phyloP scores from a whole-genome alignment of 2,888 invertebrate species.

The Troides oblongomaculatus region DNA sequence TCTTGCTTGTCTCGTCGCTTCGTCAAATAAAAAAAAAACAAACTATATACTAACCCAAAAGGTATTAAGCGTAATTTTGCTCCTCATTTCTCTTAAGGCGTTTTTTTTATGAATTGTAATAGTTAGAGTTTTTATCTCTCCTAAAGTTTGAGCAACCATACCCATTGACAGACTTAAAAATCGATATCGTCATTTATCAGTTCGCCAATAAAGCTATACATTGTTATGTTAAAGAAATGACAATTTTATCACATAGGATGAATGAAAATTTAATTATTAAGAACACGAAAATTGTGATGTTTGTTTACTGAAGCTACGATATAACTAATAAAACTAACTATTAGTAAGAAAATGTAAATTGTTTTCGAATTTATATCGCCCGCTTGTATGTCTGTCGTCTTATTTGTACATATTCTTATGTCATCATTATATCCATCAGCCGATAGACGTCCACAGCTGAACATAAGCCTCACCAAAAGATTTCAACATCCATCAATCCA shows the following conservation, averaged over 20 bases:
- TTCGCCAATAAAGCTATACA: no score
- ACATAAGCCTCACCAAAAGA: no score
- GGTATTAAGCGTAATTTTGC: not conserved
- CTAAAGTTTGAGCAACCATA: no score
- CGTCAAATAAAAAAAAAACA: no score
- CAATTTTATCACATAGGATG: not conserved
- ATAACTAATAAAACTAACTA: conserved; percentile 3
- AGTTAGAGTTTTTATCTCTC: not conserved
- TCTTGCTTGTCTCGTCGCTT: no score
- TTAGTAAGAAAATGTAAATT: conserved; percentile 16
- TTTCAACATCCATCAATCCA: no score
- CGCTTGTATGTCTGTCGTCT: not conserved
- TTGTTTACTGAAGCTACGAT: conserved; percentile 5
- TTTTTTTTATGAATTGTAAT: not conserved
- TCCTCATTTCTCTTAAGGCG: not conserved
- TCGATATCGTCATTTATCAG: no score
- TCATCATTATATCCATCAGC: not conserved
- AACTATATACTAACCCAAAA: not conserved
- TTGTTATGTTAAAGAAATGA: no score
- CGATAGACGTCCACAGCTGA: no score
- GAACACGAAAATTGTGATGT: conserved; percentile 7
- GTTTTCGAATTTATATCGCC: conserved; percentile 8
- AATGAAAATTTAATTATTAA: conserved; percentile 20
- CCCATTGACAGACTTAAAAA: no score
- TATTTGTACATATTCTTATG: not conserved